A percentile compares a stretch with the other conserved stretches of the same genome.
Evolutionary conservation across 2,797 vertebrate genomes (phyloP).

Genomic region (Bradypus variegatus): DNA sequence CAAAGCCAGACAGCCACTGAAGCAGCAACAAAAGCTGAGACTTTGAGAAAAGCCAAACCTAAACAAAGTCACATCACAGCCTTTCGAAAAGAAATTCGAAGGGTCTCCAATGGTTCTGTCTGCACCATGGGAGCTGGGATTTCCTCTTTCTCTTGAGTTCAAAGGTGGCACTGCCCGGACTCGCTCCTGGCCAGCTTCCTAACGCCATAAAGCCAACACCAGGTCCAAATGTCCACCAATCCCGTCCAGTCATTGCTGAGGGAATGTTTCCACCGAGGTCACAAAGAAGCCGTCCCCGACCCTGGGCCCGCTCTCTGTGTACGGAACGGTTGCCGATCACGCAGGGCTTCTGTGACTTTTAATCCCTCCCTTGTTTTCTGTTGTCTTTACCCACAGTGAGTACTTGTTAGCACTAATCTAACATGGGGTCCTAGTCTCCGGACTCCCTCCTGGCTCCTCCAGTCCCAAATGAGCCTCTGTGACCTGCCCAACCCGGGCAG

Average conservation of each 20-base stretch:
- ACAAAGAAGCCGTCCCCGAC: too few relatives aligned
- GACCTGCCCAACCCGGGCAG: not conserved
- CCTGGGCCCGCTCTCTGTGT: too few relatives aligned
- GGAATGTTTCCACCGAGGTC: not conserved
- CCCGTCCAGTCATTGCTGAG: not conserved
- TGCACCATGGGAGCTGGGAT: not conserved
- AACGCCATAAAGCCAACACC: not conserved
- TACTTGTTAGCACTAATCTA: not conserved
- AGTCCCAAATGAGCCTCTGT: not conserved
- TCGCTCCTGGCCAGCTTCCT: not conserved
- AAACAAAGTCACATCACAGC: not conserved
- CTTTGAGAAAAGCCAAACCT: not conserved
- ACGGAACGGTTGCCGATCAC: not conserved
- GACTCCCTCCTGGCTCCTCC: constrained; percentile 35
- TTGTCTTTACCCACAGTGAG: not conserved
- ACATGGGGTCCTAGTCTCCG: not conserved
- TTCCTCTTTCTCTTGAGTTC: not conserved
- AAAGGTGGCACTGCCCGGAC: not conserved
- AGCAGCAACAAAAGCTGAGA: too few relatives aligned
- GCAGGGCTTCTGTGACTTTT: not conserved
- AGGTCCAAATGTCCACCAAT: not conserved
- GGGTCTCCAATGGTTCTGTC: not conserved
- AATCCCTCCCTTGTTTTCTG: not conserved
- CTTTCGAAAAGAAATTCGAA: not conserved
- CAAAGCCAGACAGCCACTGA: not conserved